These are phyloP conservation scores for Vanessa tameamea DNA, from an alignment of 1,140 invertebrate species.

Conservation along the genomic window DNA sequence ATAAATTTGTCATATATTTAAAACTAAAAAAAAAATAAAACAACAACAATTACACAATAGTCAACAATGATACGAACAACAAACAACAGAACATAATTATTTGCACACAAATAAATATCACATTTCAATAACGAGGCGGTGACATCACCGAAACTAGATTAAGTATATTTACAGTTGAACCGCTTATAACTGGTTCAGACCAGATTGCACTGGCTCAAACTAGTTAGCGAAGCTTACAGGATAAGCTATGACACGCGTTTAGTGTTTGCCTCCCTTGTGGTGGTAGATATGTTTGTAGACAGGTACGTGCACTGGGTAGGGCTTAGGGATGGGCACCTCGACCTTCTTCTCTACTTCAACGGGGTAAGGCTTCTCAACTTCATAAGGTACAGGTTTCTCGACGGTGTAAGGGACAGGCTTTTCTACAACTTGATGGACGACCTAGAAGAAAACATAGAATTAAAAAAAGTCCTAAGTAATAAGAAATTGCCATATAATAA, in stretches of 20 bases:
- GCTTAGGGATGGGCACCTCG: conserved; percentile 87
- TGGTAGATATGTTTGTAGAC: conserved; percentile 91
- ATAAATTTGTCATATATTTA: conserved; percentile 36
- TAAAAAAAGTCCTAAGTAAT: not conserved
- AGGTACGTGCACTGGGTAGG: conserved; percentile 89
- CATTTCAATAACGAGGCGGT: conserved; percentile 61
- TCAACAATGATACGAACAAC: conserved; percentile 75
- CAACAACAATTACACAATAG: conserved; percentile 76
- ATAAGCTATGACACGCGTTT: conserved; percentile 54
- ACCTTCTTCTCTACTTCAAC: conserved; percentile 90
- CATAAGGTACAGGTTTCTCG: conserved; percentile 88
- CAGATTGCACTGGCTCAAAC: conserved; percentile 24
- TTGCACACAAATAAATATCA: conserved; percentile 79
- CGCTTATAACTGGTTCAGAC: conserved; percentile 32
- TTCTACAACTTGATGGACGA: conserved; percentile 84
- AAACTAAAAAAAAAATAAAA: conserved; percentile 37
- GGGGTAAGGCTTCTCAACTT: conserved; percentile 88
- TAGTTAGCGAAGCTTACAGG: conserved; percentile 47
- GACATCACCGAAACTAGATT: conserved; percentile 57
- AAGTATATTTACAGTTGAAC: conserved; percentile 55
- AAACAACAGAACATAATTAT: conserved; percentile 59
- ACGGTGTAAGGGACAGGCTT: conserved; percentile 88
- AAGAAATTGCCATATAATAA: too few relatives aligned
- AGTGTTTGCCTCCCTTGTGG: conserved; percentile 82
- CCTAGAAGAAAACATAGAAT: conserved; percentile 54